A percentile compares a stretch with the other conserved stretches of the same genome.
Evolutionary conservation across 1,140 invertebrate species (phyloP).

Genomic region (Plutomurus gul): DNA sequence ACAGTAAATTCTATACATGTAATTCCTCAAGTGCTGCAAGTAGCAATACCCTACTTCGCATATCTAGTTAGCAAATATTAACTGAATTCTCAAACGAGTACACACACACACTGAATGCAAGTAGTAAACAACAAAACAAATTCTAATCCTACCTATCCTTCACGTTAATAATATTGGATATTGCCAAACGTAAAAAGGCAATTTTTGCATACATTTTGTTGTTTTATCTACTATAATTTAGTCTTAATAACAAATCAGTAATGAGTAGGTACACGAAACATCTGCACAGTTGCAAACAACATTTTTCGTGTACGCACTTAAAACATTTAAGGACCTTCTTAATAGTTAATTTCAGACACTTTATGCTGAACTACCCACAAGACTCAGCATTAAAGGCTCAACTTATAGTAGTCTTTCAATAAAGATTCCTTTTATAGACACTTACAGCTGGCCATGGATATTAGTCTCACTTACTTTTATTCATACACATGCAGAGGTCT

Average conservation of each 20-base stretch:
- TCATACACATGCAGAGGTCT: background rate
- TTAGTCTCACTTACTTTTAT: background rate
- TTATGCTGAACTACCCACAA: background rate
- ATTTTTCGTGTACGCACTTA: background rate
- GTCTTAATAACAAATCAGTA: background rate
- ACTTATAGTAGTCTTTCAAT: background rate
- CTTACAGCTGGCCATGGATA: background rate
- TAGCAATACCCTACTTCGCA: too few species aligned
- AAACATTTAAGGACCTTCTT: background rate
- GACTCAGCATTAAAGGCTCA: background rate
- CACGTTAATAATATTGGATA: too few species aligned
- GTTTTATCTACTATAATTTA: background rate
- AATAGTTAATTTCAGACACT: background rate
- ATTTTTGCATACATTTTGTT: background rate
- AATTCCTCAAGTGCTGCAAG: too few species aligned
- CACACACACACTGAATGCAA: too few species aligned
- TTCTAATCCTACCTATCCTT: too few species aligned
- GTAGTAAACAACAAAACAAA: too few species aligned
- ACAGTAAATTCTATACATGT: too few species aligned
- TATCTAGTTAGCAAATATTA: too few species aligned
- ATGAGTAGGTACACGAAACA: too few species aligned
- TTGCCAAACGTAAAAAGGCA: too few species aligned
- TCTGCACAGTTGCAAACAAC: background rate
- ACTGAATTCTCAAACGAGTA: too few species aligned
- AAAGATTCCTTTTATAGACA: slow-evolving; percentile 5